These are phyloP conservation scores for Columba janthina DNA, from an alignment of 2,113 vertebrate genomes.

Conservation along the genomic window DNA sequence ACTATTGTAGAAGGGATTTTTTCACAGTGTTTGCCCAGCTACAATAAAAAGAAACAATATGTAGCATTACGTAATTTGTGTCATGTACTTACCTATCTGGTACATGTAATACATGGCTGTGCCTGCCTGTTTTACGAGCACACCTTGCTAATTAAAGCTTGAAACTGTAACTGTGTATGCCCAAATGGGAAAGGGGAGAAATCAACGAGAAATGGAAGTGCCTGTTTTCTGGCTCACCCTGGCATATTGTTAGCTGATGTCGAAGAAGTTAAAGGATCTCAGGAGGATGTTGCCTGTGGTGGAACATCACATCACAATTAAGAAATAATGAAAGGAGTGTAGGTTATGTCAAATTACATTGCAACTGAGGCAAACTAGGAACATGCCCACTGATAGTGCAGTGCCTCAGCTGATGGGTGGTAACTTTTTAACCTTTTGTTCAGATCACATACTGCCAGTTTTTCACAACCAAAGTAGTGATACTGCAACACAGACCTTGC, in stretches of 20 bases:
- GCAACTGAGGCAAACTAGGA: not conserved
- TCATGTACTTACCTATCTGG: not conserved
- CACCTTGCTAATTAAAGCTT: not conserved
- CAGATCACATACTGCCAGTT: not conserved
- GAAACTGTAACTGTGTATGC: not conserved
- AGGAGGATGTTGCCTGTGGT: not conserved
- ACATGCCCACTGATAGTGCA: not conserved
- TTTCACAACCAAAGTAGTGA: not conserved
- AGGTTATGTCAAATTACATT: not conserved
- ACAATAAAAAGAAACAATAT: not conserved
- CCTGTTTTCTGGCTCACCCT: not conserved
- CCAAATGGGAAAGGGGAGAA: not conserved
- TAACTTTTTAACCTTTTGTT: not conserved
- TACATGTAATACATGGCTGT: not conserved
- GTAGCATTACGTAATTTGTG: rapidly evolving
- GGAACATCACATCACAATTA: not conserved
- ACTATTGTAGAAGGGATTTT: not conserved
- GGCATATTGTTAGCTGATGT: not conserved
- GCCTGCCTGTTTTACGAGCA: not conserved
- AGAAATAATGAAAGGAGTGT: not conserved
- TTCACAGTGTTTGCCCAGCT: not conserved
- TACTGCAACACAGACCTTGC: not conserved
- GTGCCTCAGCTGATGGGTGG: not conserved
- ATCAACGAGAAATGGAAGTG: not conserved
- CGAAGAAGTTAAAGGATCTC: not conserved